phyloP scores from a whole-genome alignment of 2,888 invertebrate genomes.

The Nesidiocoris tenuis region DNA sequence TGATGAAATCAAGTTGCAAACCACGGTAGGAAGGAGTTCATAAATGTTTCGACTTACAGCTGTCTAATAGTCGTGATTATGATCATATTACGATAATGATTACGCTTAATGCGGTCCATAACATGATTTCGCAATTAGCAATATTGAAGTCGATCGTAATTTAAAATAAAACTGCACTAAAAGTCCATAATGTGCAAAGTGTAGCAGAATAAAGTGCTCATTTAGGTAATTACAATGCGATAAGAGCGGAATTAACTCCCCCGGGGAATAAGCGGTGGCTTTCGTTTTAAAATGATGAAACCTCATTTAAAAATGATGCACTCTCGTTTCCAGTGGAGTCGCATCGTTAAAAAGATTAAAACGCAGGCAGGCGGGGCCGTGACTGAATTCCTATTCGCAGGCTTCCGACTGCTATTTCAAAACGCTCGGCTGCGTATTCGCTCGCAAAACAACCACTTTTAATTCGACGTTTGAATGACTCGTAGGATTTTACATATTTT shows the following conservation, averaged over 20 bases:
- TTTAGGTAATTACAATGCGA: neutral
- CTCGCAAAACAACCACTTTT: conserved; percentile 20
- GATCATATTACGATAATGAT: too few species aligned
- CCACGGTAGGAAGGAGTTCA: too few species aligned
- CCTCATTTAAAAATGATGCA: neutral
- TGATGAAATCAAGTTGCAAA: too few species aligned
- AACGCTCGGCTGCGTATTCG: neutral
- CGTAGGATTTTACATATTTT: conserved; percentile 36
- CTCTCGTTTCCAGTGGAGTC: neutral
- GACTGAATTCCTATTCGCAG: neutral
- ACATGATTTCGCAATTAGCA: too few species aligned
- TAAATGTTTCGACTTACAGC: too few species aligned
- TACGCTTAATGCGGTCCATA: too few species aligned
- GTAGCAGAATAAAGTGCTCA: neutral
- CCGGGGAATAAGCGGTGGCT: neutral
- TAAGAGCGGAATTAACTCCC: neutral
- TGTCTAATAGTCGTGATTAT: too few species aligned
- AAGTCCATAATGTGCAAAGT: too few species aligned
- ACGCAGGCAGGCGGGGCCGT: neutral
- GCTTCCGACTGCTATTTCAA: neutral
- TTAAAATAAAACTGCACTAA: too few species aligned
- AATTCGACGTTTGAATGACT: conserved; percentile 41
- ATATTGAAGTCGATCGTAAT: too few species aligned
- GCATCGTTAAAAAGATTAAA: conserved; percentile 18
- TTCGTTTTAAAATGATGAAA: neutral